phyloP scores from a whole-genome alignment of 2,888 invertebrate species.

The Biston betularia region DNA sequence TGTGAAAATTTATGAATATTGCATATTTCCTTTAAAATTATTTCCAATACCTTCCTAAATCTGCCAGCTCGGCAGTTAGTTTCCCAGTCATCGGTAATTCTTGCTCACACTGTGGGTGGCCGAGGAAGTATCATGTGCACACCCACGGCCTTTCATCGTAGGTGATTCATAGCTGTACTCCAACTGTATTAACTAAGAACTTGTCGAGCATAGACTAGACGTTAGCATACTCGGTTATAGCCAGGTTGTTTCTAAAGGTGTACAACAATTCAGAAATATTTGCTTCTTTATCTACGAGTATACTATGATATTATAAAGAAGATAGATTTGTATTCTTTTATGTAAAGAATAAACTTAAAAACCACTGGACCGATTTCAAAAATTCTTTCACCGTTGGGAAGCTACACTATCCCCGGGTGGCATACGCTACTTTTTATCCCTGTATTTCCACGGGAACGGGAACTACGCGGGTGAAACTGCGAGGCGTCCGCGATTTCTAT shows the following conservation, averaged over 20 bases:
- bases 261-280: not conserved
- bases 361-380: too few relatives aligned
- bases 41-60: constrained; percentile 37
- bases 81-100: constrained; percentile 56
- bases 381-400: too few relatives aligned
- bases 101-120: constrained; percentile 71
- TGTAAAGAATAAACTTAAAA: too few relatives aligned
- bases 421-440: too few relatives aligned
- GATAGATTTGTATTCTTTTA: too few relatives aligned
- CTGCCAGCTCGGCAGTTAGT: constrained; percentile 44
- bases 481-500: too few relatives aligned
- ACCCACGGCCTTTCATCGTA: constrained; percentile 79
- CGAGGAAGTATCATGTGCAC: constrained; percentile 74
- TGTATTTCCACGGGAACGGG: too few relatives aligned
- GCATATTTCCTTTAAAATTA: constrained; percentile 24
- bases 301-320: too few relatives aligned
- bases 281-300: not conserved
- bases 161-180: constrained; percentile 72
- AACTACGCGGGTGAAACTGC: too few relatives aligned
- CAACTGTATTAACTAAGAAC: constrained; percentile 43
- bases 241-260: not conserved
- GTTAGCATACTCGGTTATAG: not conserved
- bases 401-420: too few relatives aligned
- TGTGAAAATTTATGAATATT: constrained; percentile 22
- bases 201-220: not conserved